phyloP scores from a whole-genome alignment of 2,797 vertebrate species.

The Leptoclinus maculatus region DNA sequence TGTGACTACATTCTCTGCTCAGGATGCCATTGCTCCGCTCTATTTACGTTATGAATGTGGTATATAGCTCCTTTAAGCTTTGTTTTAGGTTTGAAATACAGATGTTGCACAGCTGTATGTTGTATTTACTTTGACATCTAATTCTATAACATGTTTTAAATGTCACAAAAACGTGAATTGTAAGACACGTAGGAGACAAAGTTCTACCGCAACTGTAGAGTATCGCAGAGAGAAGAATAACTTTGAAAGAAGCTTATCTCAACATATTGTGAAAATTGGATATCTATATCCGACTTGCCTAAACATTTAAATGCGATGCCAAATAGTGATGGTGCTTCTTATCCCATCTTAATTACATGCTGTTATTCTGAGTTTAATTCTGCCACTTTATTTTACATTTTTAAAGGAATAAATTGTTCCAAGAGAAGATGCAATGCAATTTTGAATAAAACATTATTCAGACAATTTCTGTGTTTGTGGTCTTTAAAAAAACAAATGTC shows the following conservation, averaged over 20 bases:
- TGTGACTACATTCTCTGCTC: not conserved
- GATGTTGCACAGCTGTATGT: constrained; percentile 55
- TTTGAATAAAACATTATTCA: constrained; percentile 67
- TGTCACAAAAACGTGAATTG: constrained; percentile 16
- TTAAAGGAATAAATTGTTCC: constrained; percentile 25
- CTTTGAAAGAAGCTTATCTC: constrained; percentile 4
- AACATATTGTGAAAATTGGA: constrained; percentile 14
- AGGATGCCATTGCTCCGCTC: not conserved
- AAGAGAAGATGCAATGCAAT: constrained; percentile 43
- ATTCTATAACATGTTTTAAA: constrained; percentile 34
- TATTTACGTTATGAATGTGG: not conserved
- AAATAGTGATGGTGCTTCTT: constrained; percentile 31
- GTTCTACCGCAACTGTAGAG: constrained; percentile 1
- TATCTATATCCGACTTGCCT: constrained; percentile 22
- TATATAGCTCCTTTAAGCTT: constrained; percentile 6
- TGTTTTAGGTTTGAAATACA: constrained; percentile 50
- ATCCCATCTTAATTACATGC: constrained; percentile 28
- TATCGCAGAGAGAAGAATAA: constrained; percentile 10
- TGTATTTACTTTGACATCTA: constrained; percentile 41
- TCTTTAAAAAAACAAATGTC: constrained; percentile 12
- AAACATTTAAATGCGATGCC: constrained; percentile 47
- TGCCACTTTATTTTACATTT: constrained; percentile 44
- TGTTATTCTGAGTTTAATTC: constrained; percentile 36
- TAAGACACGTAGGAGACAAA: not conserved
- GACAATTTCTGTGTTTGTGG: constrained; percentile 35